Evolutionary conservation across 2,797 vertebrate genomes (phyloP).

Genomic region (Pangasius mekongensis): DNA sequence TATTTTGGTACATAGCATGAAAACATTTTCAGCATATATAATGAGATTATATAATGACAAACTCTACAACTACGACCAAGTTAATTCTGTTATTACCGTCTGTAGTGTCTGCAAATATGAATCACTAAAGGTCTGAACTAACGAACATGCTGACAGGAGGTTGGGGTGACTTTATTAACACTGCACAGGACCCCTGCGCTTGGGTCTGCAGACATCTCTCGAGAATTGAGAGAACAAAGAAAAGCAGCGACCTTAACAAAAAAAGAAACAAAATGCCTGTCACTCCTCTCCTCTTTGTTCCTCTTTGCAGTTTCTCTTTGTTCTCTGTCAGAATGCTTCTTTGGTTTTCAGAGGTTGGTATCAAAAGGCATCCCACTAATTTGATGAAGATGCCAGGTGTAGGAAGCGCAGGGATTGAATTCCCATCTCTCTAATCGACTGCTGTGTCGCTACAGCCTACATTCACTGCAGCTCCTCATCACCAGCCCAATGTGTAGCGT

Average conservation of each 20-base stretch:
- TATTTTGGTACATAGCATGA: background rate
- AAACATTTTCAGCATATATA: background rate
- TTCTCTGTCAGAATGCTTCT: slow-evolving; percentile 53
- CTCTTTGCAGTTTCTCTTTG: slow-evolving; percentile 57
- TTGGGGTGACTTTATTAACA: slow-evolving; percentile 32
- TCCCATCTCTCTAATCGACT: slow-evolving; percentile 15
- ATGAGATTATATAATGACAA: background rate
- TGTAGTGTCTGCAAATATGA: background rate
- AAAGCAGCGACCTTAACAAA: slow-evolving; percentile 12
- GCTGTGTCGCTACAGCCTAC: background rate
- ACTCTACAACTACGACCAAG: background rate
- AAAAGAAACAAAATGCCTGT: background rate
- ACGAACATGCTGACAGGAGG: slow-evolving; percentile 7
- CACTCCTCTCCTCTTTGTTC: slow-evolving; percentile 51
- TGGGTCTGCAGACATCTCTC: background rate
- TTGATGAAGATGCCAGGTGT: slow-evolving; percentile 49
- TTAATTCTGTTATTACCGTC: background rate
- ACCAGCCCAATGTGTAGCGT: background rate
- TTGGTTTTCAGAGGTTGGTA: slow-evolving; percentile 42
- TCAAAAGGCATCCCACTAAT: slow-evolving; percentile 54
- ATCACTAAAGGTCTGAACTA: background rate
- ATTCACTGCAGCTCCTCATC: background rate
- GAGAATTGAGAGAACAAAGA: slow-evolving; percentile 24
- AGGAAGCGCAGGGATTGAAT: slow-evolving; percentile 25
- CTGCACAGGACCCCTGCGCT: slow-evolving; percentile 56